A percentile compares a stretch with the other conserved stretches of the same genome.
phyloP scores from a whole-genome alignment of 2,888 invertebrate genomes.

The Cryptosula pallasiana region DNA sequence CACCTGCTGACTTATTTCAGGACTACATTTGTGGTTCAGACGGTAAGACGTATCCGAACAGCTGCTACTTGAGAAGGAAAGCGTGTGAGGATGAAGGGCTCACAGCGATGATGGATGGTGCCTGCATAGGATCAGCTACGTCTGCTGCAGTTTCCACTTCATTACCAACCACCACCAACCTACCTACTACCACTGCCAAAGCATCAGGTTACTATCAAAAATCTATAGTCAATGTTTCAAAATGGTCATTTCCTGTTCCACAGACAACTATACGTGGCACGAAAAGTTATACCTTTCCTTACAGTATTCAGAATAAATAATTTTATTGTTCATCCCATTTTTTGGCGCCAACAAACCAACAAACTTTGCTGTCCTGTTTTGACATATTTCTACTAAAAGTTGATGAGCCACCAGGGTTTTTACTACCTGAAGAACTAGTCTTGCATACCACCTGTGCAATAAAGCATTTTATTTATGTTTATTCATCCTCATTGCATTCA shows the following conservation, averaged over 20 bases:
- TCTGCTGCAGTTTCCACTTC: background rate
- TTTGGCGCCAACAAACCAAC: too few relatives aligned
- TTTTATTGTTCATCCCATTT: too few relatives aligned
- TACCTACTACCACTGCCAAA: background rate
- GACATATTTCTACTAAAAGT: too few relatives aligned
- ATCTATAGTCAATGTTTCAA: background rate
- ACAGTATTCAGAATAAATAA: too few relatives aligned
- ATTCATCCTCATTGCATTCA: too few relatives aligned
- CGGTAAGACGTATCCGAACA: slow-evolving; percentile 1
- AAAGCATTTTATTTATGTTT: too few relatives aligned
- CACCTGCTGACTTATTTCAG: too few relatives aligned
- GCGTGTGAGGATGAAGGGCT: background rate
- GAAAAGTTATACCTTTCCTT: too few relatives aligned
- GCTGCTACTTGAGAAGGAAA: background rate
- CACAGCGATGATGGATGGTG: background rate
- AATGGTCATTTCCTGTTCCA: background rate
- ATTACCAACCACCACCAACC: background rate
- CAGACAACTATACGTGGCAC: background rate
- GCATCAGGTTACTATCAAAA: background rate
- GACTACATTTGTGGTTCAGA: background rate
- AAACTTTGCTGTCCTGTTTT: too few relatives aligned
- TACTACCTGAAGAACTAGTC: too few relatives aligned
- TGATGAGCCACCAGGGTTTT: too few relatives aligned
- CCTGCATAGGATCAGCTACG: background rate
- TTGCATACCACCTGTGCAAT: too few relatives aligned